Conservation (phyloP, 2,888 invertebrate species). For the Pemphredon lugubris region DNA sequence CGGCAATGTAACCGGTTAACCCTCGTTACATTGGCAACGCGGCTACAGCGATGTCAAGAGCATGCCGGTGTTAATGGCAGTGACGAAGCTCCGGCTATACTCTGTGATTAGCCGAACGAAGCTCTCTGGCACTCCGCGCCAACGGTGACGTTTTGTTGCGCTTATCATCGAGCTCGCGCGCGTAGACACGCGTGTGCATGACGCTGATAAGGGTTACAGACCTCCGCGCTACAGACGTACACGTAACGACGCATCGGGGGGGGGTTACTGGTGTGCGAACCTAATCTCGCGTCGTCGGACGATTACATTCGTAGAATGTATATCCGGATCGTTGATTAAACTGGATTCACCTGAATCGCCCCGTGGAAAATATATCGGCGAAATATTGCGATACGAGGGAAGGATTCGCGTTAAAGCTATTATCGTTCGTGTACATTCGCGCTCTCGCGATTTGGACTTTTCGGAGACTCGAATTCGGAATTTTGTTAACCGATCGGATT, state of each 20-base stretch:
- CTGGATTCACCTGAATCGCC: too few relatives aligned
- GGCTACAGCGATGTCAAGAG: conserved; percentile 41
- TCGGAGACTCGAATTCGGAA: too few relatives aligned
- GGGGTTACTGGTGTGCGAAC: conserved; percentile 25
- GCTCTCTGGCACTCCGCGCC: conserved; percentile 22
- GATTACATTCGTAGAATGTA: conserved; percentile 11
- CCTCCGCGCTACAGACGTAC: conserved; percentile 22
- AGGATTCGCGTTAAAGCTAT: too few relatives aligned
- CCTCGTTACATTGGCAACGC: conserved; percentile 31
- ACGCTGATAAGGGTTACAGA: conserved; percentile 51
- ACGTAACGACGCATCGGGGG: conserved; percentile 17
- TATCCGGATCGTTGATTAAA: conserved; percentile 1
- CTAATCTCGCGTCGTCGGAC: conserved; percentile 42
- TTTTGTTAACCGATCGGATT: too few relatives aligned
- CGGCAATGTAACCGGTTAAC: conserved; percentile 1
- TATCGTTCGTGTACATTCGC: background rate
- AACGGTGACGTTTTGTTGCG: conserved; percentile 58
- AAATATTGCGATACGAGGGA: too few relatives aligned
- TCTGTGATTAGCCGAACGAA: conserved; percentile 52
- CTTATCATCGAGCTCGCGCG: conserved; percentile 49
- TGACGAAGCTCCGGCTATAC: conserved; percentile 37
- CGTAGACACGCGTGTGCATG: conserved; percentile 57
- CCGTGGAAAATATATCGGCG: background rate
- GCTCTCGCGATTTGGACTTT: background rate
- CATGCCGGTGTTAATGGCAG: conserved; percentile 36